Evolutionary conservation across 1,140 invertebrate genomes (phyloP), one percentile per base, ranked within the genome.

Genomic region (Achroia grisella): DNA sequence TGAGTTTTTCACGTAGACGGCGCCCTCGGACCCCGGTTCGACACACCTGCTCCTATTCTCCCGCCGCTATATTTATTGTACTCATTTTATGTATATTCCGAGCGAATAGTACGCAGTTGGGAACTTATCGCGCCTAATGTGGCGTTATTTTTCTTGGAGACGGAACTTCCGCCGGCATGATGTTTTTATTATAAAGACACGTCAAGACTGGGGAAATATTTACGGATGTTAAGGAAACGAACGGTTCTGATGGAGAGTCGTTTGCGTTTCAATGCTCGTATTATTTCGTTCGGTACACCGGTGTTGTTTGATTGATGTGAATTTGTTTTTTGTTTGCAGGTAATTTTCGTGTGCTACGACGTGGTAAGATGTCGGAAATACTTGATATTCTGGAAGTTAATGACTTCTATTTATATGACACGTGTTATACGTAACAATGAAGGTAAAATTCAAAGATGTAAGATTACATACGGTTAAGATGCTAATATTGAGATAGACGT

Each of bases 151-250:
- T 69, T 70, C 57, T 52, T 41, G 28, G 46, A 43, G 34, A 37
- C 53, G 44, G 47, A 45, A 56, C 60, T 58, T 53, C 39, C 54
- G 35, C 30, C 39, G 52, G 51, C 52, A 62, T 78, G 75, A 79
- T 78, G 72, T 76, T 82, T 82, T 79, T 82, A 82, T 82, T 78
- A 79, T 73, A 68, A 75, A 65, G 67, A 68, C 71, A 63, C 70
- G 54, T 23, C 17, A 23, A 57, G 56, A 62, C 57, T 64, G 6
- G 42, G 55, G 56, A 64, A 67, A 73, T 76, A 66, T 75, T 77
- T 71, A 66, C 61, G 62, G 39, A 67, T 65, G 71, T 65, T 60
- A 55, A 57, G 53, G 56, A 56, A 64, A 68, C 58, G 52, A 66
- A 62, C 37, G 36, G 36, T 17, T 14, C 43, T 57, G 57, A 70